Percentiles rank a stretch among this genome's conserved stretches.
phyloP scores from a whole-genome alignment of 1,140 invertebrate genomes.

The Papilio xuthus region DNA sequence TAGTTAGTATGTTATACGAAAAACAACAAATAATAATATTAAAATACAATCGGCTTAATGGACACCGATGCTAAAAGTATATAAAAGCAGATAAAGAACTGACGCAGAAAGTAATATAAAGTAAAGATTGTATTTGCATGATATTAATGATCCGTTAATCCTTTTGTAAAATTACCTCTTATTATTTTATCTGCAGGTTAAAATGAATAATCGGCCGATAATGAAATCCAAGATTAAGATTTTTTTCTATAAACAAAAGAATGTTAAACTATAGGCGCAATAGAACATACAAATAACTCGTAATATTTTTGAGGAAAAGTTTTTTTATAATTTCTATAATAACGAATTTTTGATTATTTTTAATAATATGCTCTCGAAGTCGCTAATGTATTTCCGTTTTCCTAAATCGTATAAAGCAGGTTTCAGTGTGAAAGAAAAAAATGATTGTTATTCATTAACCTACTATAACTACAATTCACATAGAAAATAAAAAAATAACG shows the following conservation, averaged over 20 bases:
- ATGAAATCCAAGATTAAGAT: not conserved
- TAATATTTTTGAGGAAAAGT: too few species aligned
- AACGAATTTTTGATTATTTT: too few species aligned
- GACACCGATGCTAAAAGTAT: not conserved
- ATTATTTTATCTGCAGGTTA: conserved; percentile 3
- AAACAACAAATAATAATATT: not conserved
- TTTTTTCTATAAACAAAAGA: not conserved
- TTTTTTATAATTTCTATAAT: too few species aligned
- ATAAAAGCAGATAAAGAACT: not conserved
- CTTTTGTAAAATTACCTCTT: not conserved
- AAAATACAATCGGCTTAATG: not conserved
- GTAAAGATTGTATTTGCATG: conserved; percentile 2
- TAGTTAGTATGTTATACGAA: too few species aligned
- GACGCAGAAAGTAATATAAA: conserved; percentile 1
- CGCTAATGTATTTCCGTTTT: too few species aligned
- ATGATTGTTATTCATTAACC: too few species aligned
- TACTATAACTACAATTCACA: too few species aligned
- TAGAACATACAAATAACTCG: not conserved
- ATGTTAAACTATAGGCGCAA: not conserved
- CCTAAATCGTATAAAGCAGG: too few species aligned
- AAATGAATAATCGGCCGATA: not conserved
- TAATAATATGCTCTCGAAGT: too few species aligned
- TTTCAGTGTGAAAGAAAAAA: too few species aligned
- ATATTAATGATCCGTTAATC: not conserved
- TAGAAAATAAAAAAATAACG: too few species aligned